phyloP scores from a whole-genome alignment of 2,888 invertebrate species.

The Trissolcus brochymenae region DNA sequence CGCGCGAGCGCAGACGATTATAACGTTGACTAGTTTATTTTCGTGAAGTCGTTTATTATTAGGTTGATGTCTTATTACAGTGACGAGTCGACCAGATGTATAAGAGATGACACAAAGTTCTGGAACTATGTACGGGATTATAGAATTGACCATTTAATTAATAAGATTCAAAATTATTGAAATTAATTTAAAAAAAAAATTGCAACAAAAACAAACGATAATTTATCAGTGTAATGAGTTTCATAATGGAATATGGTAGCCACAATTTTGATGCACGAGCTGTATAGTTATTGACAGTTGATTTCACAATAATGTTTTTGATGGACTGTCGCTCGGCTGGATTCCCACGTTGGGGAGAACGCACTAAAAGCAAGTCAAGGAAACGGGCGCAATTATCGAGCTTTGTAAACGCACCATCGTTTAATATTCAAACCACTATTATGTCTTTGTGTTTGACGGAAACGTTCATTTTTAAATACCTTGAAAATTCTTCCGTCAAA shows the following conservation, averaged over 20 bases:
- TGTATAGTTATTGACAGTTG: conserved; percentile 26
- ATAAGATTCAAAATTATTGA: background rate
- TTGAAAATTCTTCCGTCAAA: conserved; percentile 1
- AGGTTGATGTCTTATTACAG: conserved; percentile 67
- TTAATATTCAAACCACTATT: conserved; percentile 62
- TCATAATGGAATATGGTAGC: too few species aligned
- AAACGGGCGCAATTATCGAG: conserved; percentile 67
- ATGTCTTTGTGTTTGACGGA: conserved; percentile 9
- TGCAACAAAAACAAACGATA: too few species aligned
- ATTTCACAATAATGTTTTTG: conserved; percentile 35
- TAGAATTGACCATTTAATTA: background rate
- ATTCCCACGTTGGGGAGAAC: conserved; percentile 41
- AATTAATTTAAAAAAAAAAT: background rate
- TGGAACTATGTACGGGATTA: conserved; percentile 43
- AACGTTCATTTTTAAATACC: background rate
- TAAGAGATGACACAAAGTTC: background rate
- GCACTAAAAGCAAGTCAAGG: conserved; percentile 53
- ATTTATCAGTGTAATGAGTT: too few species aligned
- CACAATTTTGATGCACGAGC: too few species aligned
- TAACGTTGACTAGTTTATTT: conserved; percentile 61
- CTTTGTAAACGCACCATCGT: conserved; percentile 65
- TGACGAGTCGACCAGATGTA: conserved; percentile 5
- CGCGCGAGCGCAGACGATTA: conserved; percentile 56
- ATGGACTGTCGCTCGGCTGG: conserved; percentile 19
- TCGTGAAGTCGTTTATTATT: conserved; percentile 66